These are phyloP conservation scores for Spheniscus humboldti DNA, from an alignment of 2,797 vertebrate species.

Conservation along the genomic window DNA sequence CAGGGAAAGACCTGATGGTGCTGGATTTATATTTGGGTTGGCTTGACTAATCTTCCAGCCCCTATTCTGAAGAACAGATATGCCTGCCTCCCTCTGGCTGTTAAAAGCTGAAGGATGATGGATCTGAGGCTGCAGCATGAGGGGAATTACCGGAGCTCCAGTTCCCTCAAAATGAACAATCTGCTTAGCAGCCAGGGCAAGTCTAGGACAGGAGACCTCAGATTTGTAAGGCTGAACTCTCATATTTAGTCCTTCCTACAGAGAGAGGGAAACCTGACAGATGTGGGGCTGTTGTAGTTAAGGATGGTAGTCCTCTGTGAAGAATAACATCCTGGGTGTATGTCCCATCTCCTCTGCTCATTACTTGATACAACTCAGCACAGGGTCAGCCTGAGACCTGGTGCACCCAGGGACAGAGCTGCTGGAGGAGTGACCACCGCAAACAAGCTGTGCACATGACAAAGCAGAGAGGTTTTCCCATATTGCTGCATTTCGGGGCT, in stretches of 20 bases:
- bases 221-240: neutral
- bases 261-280: neutral
- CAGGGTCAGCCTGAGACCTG: neutral
- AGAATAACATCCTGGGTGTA: neutral
- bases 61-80: neutral
- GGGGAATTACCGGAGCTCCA: neutral
- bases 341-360: neutral
- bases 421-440: neutral
- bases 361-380: neutral
- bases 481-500: neutral
- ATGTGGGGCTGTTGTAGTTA: neutral
- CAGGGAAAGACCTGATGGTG: neutral
- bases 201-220: neutral
- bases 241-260: neutral
- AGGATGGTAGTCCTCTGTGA: neutral
- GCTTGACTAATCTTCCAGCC: neutral
- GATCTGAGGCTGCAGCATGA: neutral
- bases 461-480: neutral
- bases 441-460: neutral
- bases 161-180: neutral
- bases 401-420: neutral
- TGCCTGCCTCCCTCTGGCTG: slow-evolving; percentile 6
- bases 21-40: neutral
- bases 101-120: neutral
- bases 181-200: neutral